Conservation (phyloP, 2,113 vertebrate genomes). For the Forbesichthys agassizii region DNA sequence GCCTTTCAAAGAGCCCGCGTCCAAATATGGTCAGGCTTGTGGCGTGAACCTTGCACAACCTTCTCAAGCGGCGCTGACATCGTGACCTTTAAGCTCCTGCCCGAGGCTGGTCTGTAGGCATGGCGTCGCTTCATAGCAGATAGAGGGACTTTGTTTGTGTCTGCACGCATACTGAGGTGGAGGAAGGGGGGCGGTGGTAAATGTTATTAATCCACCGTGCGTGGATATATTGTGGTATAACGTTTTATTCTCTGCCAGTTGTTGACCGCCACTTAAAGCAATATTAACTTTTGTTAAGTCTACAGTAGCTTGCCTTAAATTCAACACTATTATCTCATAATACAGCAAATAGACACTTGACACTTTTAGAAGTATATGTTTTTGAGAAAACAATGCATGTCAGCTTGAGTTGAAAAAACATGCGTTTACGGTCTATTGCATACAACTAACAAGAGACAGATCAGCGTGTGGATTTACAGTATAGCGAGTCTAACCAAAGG, state of each 20-base stretch:
- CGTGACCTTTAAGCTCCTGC: slow-evolving; percentile 70
- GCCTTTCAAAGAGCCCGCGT: slow-evolving; percentile 69
- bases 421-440: too few species aligned
- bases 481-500: slow-evolving; percentile 2
- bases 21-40: slow-evolving; percentile 63
- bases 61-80: slow-evolving; percentile 52
- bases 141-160: slow-evolving; percentile 21
- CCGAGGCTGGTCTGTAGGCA: slow-evolving; percentile 57
- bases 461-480: too few species aligned
- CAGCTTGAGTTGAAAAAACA: too few species aligned
- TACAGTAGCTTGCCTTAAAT: too few species aligned
- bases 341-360: too few species aligned
- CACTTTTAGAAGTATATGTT: too few species aligned
- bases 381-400: too few species aligned
- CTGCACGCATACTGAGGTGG: background rate
- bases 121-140: slow-evolving; percentile 22
- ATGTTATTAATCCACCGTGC: slow-evolving; percentile 23
- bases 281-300: too few species aligned
- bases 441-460: too few species aligned
- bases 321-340: too few species aligned
- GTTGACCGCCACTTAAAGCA: too few species aligned
- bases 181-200: background rate
- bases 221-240: background rate
- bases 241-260: too few species aligned
- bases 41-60: slow-evolving; percentile 72